Evolutionary conservation across 2,797 vertebrate species (phyloP).

Genomic region (Buphagus erythrorhynchus): DNA sequence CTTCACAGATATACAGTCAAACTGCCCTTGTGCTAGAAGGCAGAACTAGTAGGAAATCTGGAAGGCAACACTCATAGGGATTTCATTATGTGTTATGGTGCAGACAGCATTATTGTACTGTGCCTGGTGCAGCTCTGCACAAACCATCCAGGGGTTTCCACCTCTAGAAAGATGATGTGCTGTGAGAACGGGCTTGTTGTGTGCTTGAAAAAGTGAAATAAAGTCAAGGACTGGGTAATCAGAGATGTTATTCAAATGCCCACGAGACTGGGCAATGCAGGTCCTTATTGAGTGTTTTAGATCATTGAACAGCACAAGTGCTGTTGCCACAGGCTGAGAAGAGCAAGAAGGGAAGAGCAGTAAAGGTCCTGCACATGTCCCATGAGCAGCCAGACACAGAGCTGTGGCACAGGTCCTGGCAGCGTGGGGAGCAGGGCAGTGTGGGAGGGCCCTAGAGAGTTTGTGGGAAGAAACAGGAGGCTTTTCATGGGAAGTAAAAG

Average conservation of each 20-base stretch:
- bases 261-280: not conserved
- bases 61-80: not conserved
- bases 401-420: not conserved
- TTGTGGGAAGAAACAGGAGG: not conserved
- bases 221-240: not conserved
- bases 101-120: not conserved
- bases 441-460: no score
- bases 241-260: not conserved
- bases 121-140: not conserved
- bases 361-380: not conserved
- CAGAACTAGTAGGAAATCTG: not conserved
- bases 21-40: not conserved
- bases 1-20: not conserved
- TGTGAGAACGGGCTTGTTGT: not conserved
- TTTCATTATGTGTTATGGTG: not conserved
- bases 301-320: fast-evolving
- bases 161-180: not conserved
- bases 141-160: not conserved
- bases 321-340: not conserved
- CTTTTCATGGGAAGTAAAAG: not conserved
- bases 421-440: fast-evolving
- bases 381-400: not conserved
- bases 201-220: not conserved
- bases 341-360: not conserved
- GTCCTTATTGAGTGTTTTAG: not conserved